Base-by-base conservation (phyloP, 2,888 invertebrate genomes). In the Halictus ligatus region DNA sequence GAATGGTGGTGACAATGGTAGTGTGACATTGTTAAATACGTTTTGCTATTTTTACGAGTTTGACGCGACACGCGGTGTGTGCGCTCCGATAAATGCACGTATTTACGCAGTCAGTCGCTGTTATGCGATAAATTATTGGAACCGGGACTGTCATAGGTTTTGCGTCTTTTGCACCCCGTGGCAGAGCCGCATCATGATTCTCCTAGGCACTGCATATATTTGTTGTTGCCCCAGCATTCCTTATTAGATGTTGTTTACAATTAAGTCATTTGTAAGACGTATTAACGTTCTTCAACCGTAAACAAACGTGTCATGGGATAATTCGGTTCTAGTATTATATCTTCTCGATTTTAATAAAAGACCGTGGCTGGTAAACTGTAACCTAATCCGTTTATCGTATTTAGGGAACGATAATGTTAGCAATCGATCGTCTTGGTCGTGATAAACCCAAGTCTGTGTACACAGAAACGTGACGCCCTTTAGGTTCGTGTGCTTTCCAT, bases 21-120 rank as follows among this genome's bases (percentile, higher is more conserved):
- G 5, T 46, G 35, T 46, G 35, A 54, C 8, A 10, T 15, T 64
- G 2, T 48, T 10, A 64, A 15, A 18, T 46, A 6, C 50, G 60
- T 25, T 76, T 54, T 13, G 35, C 64, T 76, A 76, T 75, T 83
- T 73, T 77, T 21, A 72, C 4, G 50, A 5, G 40, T 72, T 58
- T 13, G 46, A 60, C 21, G 69, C 21, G 69, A 21, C 10, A 46
- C 21, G 71, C 43, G 71, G 6, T n/a, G 4, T 40, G 12, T 4
- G n/a, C 12, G 71, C 5, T 43, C 21, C 1, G 54, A 73, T 58
- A 48, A 29, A 29, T 29, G 3, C 10, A 43, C 6, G 21, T 40
- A 58, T 15, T 13, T 50, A 18, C 10, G 3, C n/a, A 10, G 10
- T 54, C 18, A 3, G 1, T 29, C 5, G 8, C 29, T 15, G 18